Conservation (phyloP, 2,113 vertebrate species). For the Glaucidium brasilianum region DNA sequence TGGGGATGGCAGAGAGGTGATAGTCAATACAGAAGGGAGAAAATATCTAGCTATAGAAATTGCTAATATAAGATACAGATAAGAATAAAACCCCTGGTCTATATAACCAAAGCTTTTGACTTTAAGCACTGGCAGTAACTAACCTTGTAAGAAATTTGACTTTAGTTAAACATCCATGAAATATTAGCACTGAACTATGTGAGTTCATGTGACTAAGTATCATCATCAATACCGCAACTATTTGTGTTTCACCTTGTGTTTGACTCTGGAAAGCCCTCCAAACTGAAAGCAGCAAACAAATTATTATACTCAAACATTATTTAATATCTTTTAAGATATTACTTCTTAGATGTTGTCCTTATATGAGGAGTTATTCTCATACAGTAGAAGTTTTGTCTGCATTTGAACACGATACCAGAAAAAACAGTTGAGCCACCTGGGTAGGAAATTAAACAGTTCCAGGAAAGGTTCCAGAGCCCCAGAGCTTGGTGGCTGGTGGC, state of each 20-base stretch:
- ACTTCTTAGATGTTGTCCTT: neutral
- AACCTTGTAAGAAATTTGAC: neutral
- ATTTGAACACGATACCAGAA: neutral
- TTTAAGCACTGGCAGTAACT: neutral
- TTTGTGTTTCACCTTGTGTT: neutral
- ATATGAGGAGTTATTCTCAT: neutral
- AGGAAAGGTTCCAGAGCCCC: neutral
- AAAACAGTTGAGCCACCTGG: neutral
- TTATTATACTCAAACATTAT: neutral
- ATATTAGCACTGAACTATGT: neutral
- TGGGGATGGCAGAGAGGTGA: neutral
- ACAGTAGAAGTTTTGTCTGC: neutral
- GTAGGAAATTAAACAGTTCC: neutral
- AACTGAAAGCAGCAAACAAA: neutral
- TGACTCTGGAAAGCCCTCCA: neutral
- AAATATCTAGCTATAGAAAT: neutral
- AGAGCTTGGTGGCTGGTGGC: accelerated
- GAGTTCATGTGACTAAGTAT: neutral
- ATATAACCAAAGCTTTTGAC: neutral
- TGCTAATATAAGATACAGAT: neutral
- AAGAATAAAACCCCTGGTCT: neutral
- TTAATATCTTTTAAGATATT: neutral
- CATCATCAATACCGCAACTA: accelerated
- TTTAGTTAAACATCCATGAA: neutral
- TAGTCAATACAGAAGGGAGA: neutral